These are phyloP conservation scores for Baryphthengus martii DNA, from an alignment of 2,113 vertebrate species.

Conservation along the genomic window DNA sequence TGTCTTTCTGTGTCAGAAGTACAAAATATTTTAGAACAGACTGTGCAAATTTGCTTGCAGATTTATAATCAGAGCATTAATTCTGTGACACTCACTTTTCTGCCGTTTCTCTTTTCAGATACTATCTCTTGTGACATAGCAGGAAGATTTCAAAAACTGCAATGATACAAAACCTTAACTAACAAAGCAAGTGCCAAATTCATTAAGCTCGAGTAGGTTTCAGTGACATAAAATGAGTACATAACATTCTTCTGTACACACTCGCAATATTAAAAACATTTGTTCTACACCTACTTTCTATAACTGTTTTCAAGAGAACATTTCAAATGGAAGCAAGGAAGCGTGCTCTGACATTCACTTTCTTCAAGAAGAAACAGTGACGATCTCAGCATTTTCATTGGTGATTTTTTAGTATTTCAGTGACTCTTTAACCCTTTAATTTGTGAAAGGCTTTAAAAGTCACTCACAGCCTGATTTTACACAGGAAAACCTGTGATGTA, in stretches of 20 bases:
- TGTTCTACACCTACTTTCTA: neutral
- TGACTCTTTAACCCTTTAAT: neutral
- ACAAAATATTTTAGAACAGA: neutral
- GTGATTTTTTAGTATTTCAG: neutral
- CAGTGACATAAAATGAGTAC: neutral
- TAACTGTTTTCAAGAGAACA: neutral
- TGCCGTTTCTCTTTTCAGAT: neutral
- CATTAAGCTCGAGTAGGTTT: neutral
- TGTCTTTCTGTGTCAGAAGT: neutral
- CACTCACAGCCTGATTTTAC: neutral
- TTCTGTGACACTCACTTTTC: neutral
- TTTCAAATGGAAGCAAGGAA: neutral
- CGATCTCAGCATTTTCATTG: neutral
- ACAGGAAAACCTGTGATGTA: neutral
- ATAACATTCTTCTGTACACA: rapidly evolving
- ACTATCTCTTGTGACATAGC: neutral
- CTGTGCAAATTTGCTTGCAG: neutral
- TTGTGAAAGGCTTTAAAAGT: neutral
- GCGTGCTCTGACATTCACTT: rapidly evolving
- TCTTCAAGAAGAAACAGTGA: neutral
- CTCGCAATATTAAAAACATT: neutral
- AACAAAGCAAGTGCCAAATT: neutral
- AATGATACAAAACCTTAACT: neutral
- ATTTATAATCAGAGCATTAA: neutral
- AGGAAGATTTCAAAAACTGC: neutral